Base-by-base conservation (phyloP, 2,888 invertebrate species). In the Periphyllus acericola region DNA sequence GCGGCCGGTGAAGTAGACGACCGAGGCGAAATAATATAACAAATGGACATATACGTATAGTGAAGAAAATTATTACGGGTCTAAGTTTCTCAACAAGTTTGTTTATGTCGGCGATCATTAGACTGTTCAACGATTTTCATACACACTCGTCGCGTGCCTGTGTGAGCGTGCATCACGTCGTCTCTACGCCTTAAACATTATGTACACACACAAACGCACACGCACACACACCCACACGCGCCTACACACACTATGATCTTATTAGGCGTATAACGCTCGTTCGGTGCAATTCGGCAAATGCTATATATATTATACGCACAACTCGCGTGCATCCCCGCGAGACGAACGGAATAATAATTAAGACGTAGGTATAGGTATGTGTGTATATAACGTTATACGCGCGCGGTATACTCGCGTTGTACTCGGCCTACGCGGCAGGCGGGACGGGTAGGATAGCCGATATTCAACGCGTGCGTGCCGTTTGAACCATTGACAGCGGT, bases 11-110 rank as follows among this genome's bases (percentile, higher is more conserved):
- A 29, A 25, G n/a, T n/a, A 25, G 6, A 3, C 36, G 36, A 6
- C 14, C 19, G 71, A 14, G 71, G 32, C 74, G 25, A 36, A 34
- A 55, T 32, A 36, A 71, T 52, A 72, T 52, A n/a, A n/a, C 52
- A 34, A 82, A 68, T 25, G 71, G 71, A 71, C 71, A 52, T 19
- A 46, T 46, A 36, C 6, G 14, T 11, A 14, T 46, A 46, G 60
- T 6, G 19, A 21, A 81, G 81, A 36, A 66, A 80, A 80, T 81
- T 68, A 68, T 71, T 82, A 71, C 71, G 46, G 25, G 1, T 71
- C 46, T 21, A 52, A 46, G 71, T 74, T 55, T 72, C 72, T 55
- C 83, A n/a, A 55, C 83, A 83, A 74, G 83, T 83, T 74, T 83
- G 83, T 74, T 52, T 83, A 55, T 74, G 52, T 34, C 72, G 1